Evolutionary conservation across 2,113 vertebrate species (phyloP).

Genomic region (Pionites leucogaster): DNA sequence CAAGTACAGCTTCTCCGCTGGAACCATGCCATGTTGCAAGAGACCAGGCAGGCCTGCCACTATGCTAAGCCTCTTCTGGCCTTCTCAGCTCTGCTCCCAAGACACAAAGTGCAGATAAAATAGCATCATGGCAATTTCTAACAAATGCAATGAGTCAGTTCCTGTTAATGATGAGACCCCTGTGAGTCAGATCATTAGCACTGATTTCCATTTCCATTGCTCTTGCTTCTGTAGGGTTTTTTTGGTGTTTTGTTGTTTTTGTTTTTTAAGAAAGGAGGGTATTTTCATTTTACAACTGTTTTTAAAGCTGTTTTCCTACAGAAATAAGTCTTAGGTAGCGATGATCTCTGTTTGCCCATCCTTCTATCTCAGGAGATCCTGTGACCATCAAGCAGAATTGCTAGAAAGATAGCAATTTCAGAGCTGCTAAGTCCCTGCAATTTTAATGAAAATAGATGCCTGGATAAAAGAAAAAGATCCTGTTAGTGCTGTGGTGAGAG

Average conservation of each 20-base stretch:
- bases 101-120: not conserved
- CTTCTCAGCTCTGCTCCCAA: not conserved
- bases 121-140: not conserved
- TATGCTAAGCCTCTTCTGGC: not conserved
- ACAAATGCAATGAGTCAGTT: slow-evolving; percentile 24
- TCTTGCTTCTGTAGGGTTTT: not conserved
- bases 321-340: not conserved
- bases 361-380: not conserved
- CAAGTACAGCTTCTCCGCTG: not conserved
- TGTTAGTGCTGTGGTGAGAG: not conserved
- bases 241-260: not conserved
- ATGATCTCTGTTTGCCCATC: not conserved
- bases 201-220: not conserved
- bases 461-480: not conserved
- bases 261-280: not conserved
- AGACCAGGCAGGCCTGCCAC: not conserved
- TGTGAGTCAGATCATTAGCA: slow-evolving; percentile 12
- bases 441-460: not conserved
- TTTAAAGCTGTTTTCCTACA: not conserved
- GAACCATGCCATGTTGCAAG: not conserved
- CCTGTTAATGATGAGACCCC: slow-evolving; percentile 15
- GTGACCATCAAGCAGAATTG: not conserved
- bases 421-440: not conserved
- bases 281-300: not conserved
- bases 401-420: not conserved